Evolutionary conservation across 2,888 invertebrate species (phyloP), one percentile per base, ranked within the genome.

Genomic region (Ornithoptera priamus): DNA sequence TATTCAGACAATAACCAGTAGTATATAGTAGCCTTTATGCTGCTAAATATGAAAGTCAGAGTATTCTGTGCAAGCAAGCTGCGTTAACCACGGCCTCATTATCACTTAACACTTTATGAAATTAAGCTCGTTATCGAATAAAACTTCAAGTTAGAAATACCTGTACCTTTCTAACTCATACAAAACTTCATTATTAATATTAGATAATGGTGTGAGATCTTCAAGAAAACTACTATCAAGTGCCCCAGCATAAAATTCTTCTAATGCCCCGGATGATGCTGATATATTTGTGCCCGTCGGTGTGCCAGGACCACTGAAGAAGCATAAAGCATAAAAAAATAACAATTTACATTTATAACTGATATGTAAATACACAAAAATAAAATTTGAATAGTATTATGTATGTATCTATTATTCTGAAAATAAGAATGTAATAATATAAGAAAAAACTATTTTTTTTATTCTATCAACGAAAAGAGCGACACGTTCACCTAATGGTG

Each of bases 171-270:
- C 91, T 68, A 76, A 85, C 56, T 90, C 91, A 73, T 85, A 86
- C 12, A 72, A 72, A 17, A 75, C 74, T 30, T 88, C 86, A 67
- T 86, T 85, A 67, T 79, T 80, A 15, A 75, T 69, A 66, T 78
- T 78, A 18, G 84, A 74, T 61, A 87, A 71, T 3, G 89, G 85
- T 1, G 90, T 80, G 1, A 92, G 80, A 76, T 96, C 96, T 73
- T 97, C 97, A 58, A 97, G 88, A 81, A 97, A 96, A 68, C 95
- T 96, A 80, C 94, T 94, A 79, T 96, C 96, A 56, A 96, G 83
- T 61, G 95, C 94, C n/a, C 96, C 96, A 18, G 95, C 95, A 74
- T 91, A 93, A 78, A 93, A 93, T 77, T 93, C 92, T n/a, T 93
- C 93, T 36, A 93, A 76, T 1, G 80, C 94, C 89, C 88, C 97